These are phyloP conservation scores for Drosophila kokeensis DNA, from an alignment of 2,888 invertebrate species.

Conservation along the genomic window DNA sequence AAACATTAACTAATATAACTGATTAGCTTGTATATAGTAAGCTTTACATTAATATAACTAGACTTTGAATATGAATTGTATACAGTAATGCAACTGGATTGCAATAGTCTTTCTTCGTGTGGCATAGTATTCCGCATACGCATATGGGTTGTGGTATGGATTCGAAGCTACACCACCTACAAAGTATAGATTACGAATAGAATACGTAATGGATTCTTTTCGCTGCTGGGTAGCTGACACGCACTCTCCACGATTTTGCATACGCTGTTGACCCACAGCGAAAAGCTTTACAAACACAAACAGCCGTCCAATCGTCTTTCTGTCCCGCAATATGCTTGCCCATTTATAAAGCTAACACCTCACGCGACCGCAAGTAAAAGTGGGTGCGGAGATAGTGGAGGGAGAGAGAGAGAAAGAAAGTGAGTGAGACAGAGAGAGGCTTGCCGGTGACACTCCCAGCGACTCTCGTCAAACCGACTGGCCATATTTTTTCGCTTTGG, in stretches of 20 bases:
- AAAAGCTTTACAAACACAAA: conserved; percentile 54
- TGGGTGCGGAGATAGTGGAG: conserved; percentile 1
- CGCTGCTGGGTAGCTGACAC: not conserved
- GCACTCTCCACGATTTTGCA: conserved; percentile 40
- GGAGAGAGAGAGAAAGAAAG: not conserved
- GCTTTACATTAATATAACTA: not conserved
- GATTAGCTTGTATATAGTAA: not conserved
- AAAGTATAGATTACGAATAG: not conserved
- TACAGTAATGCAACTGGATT: not conserved
- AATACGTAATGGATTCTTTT: not conserved
- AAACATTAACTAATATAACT: no score
- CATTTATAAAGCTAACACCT: conserved; percentile 38
- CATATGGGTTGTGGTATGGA: not conserved
- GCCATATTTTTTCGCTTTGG: conserved; percentile 11
- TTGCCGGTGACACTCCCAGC: conserved; percentile 54
- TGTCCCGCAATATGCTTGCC: conserved; percentile 18
- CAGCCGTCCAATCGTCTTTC: conserved; percentile 19
- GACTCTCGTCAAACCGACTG: conserved; percentile 57
- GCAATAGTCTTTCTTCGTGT: not conserved
- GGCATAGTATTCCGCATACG: not conserved
- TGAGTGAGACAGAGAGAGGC: not conserved
- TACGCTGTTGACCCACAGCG: conserved; percentile 51
- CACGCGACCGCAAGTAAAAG: conserved; percentile 38
- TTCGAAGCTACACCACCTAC: no score
- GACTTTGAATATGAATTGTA: not conserved